Evolutionary conservation across 1,140 invertebrate genomes (phyloP), one percentile per base, ranked within the genome.

Genomic region (Drosophila ercepeae): DNA sequence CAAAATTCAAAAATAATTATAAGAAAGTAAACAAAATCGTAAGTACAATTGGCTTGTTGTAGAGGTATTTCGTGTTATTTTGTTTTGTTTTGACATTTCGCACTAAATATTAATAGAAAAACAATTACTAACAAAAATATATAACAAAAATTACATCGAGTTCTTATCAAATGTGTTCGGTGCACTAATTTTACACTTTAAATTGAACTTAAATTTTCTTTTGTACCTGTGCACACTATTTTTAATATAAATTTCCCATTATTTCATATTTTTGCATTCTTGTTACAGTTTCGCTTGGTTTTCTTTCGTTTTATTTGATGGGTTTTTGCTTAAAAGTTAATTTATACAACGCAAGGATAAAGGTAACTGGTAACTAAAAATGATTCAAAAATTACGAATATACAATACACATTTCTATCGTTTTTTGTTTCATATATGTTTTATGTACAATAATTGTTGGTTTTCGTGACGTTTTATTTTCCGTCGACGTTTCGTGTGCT

Each of bases 121-220:
- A 84, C 81, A 84, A 84, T 75, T 84, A 79, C 81, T 84, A 84
- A 84, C 81, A 84, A 84, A 84, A 84, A 84, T 86, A 86, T 84
- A 86, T 84, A 84, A 84, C 81, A 84, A 86, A 84, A 84, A 84
- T 84, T 68, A 81, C 78, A 81, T 78, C 63, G 76, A 68, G 42
- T 57, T 49, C 46, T 65, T 74, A 67, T 48, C 18, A 67, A 67
- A 67, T 14, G 14, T 65, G 60, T 52, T 67, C 48, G 36, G 63
- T 67, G 63, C 63, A 67, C 61, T 69, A 63, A 50, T 36, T 45
- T 70, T 60, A 2, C 51, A 75, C 45, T 52, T 57, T 64, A 53
- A 71, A 53, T 74, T 78, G 58, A 84, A 72, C 46, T 64, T 84
- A 72, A 64, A 74, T 70, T 63, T 60, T 67, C 25, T 53, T 84